Conservation (phyloP, 2,797 vertebrate genomes). For the Phalanger gymnotis region DNA sequence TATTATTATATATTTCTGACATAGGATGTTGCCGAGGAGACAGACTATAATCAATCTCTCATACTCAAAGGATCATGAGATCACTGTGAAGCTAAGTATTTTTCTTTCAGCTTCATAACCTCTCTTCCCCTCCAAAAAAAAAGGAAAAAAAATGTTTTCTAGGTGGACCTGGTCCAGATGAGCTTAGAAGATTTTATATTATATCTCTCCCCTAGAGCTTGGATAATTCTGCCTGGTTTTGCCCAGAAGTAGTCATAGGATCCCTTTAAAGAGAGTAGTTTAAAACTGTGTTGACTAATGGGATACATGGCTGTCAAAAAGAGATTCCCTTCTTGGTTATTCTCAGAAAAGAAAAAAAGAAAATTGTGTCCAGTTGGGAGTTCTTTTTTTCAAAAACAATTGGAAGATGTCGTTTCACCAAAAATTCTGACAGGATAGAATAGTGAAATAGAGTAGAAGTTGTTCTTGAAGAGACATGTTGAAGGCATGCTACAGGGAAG, state of each 20-base stretch:
- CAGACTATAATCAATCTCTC: no score
- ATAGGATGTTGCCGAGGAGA: no score
- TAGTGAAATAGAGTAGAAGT: no score
- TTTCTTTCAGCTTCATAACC: neutral
- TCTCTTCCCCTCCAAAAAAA: no score
- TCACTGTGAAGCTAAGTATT: neutral
- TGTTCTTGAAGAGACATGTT: no score
- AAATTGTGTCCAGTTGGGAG: neutral
- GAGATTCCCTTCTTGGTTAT: neutral
- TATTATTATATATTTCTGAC: no score
- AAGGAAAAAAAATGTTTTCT: neutral
- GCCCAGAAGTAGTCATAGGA: neutral
- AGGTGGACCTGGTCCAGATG: neutral
- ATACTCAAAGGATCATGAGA: no score
- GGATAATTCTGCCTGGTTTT: neutral
- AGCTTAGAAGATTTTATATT: neutral
- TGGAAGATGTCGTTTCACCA: no score
- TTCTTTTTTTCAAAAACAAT: neutral
- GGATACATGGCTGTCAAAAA: neutral
- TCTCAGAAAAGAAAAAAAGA: no score
- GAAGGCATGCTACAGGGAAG: no score
- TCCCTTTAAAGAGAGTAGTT: neutral
- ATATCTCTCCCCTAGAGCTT: neutral
- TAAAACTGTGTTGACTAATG: neutral
- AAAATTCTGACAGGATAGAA: no score